These are phyloP conservation scores for Megalopta genalis DNA, from an alignment of 1,140 invertebrate genomes.

Conservation along the genomic window DNA sequence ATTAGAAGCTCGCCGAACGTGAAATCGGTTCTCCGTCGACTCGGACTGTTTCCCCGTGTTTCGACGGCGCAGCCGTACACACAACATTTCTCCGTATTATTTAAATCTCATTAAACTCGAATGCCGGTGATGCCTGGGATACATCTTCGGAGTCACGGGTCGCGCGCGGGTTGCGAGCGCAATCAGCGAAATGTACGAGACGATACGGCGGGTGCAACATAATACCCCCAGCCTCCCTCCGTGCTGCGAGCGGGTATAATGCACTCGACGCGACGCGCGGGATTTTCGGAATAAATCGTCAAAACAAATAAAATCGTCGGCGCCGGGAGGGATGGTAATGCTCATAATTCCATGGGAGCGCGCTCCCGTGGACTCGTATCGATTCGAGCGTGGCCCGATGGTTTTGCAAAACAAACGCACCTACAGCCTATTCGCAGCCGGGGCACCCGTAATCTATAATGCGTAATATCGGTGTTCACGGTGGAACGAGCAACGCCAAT, in stretches of 20 bases:
- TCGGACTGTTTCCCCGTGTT: not conserved
- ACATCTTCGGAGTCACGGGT: conserved; percentile 8
- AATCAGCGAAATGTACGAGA: conserved; percentile 12
- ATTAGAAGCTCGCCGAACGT: not conserved
- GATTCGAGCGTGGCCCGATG: conserved; percentile 53
- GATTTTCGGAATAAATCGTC: conserved; percentile 61
- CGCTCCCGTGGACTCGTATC: conserved; percentile 35
- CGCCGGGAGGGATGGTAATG: conserved; percentile 35
- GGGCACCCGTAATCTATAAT: conserved; percentile 59
- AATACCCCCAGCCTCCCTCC: conserved; percentile 4
- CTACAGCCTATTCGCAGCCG: conserved; percentile 34
- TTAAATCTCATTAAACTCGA: conserved; percentile 26
- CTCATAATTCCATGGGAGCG: conserved; percentile 58
- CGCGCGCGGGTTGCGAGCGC: not conserved
- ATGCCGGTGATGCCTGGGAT: not conserved
- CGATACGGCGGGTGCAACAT: conserved; percentile 22
- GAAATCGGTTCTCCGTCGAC: not conserved
- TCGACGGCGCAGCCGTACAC: not conserved
- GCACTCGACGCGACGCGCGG: conserved; percentile 16
- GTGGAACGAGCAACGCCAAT: conserved; percentile 58
- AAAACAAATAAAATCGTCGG: conserved; percentile 52
- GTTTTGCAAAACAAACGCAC: conserved; percentile 55
- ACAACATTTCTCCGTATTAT: conserved; percentile 16
- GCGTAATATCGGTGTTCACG: conserved; percentile 64
- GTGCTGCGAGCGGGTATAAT: conserved; percentile 18